Evolutionary conservation across 2,113 vertebrate species (phyloP).

Genomic region (Chlorodrepanis virens): DNA sequence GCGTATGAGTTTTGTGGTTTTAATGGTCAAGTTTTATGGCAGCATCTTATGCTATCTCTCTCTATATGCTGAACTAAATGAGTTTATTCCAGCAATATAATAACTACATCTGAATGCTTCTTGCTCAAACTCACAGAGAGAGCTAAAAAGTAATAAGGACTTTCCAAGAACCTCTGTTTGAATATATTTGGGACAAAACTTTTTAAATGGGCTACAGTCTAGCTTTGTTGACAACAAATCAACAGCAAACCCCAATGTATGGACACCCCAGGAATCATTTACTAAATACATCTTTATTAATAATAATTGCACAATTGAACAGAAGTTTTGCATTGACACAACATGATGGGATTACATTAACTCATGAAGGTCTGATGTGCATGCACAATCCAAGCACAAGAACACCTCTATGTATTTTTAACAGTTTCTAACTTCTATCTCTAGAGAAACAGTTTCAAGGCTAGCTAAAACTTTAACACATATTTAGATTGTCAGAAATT

Average conservation of each 20-base stretch:
- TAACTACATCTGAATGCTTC: not conserved
- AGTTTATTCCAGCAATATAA: not conserved
- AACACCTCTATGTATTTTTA: not conserved
- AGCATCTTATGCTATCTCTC: not conserved
- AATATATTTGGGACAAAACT: not conserved
- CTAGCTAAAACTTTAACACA: not conserved
- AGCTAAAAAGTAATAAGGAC: not conserved
- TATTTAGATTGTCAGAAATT: not conserved
- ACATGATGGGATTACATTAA: not conserved
- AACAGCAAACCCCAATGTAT: not conserved
- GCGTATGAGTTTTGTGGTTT: not conserved
- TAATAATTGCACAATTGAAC: not conserved
- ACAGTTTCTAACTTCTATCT: not conserved
- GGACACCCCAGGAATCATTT: not conserved
- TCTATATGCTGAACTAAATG: not conserved
- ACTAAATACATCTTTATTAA: slow-evolving; percentile 42
- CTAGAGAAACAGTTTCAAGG: not conserved
- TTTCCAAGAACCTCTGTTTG: not conserved
- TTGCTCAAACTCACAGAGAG: not conserved
- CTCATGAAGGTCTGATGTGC: not conserved
- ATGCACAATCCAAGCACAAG: not conserved
- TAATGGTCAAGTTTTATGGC: not conserved
- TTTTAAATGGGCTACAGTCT: not conserved
- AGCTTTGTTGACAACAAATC: not conserved
- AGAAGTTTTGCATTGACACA: not conserved